phyloP scores from a whole-genome alignment of 2,113 vertebrate genomes.

The Mus pahari region DNA sequence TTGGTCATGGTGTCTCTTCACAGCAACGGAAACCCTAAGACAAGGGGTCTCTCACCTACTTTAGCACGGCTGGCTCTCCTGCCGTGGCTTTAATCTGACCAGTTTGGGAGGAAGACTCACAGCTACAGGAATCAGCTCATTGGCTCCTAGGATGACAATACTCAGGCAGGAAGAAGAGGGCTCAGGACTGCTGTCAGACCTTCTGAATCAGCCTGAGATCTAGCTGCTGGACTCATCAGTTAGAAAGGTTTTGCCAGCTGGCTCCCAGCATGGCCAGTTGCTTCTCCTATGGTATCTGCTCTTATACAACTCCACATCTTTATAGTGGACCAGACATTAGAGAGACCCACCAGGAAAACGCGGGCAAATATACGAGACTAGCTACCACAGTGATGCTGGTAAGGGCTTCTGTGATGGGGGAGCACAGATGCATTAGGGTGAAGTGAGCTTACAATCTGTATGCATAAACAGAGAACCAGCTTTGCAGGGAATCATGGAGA shows the following conservation, averaged over 20 bases:
- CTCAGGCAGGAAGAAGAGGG: neutral
- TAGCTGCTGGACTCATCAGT: neutral
- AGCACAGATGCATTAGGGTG: neutral
- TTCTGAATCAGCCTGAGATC: neutral
- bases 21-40: too few relatives aligned
- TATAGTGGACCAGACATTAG: neutral
- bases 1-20: too few relatives aligned
- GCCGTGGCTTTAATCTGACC: neutral
- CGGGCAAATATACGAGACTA: neutral
- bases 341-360: neutral
- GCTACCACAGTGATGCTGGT: neutral
- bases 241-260: neutral
- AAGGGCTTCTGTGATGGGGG: neutral
- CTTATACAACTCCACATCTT: neutral
- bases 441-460: neutral
- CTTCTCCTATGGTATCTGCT: neutral
- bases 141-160: neutral
- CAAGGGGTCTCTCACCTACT: neutral
- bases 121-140: neutral
- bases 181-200: neutral
- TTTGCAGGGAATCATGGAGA: conserved; percentile 15
- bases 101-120: neutral
- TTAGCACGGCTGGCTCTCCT: neutral
- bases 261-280: neutral
- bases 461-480: neutral